Evolutionary conservation across 2,113 vertebrate genomes (phyloP).

Genomic region (Salminus brasiliensis): DNA sequence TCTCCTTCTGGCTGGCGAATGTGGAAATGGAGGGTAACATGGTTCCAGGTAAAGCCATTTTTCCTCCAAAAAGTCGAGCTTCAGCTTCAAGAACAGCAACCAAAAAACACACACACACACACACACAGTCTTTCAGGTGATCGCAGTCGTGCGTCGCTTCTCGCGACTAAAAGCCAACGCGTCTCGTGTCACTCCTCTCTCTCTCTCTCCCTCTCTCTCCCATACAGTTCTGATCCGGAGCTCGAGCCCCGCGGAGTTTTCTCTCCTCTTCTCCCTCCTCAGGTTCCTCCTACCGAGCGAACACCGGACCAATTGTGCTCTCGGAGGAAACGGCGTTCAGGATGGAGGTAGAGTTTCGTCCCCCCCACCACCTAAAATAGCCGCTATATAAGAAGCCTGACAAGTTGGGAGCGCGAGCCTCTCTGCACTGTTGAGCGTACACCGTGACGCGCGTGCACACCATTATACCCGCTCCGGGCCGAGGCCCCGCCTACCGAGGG

Average conservation of each 20-base stretch:
- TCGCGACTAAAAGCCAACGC: slow-evolving; percentile 3
- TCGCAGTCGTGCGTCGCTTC: neutral
- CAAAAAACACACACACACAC: neutral
- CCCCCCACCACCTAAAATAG: slow-evolving; percentile 80
- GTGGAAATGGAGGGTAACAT: slow-evolving; percentile 93
- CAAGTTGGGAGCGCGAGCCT: slow-evolving; percentile 26
- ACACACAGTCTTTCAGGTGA: neutral
- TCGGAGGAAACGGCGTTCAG: slow-evolving; percentile 87
- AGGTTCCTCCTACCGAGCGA: slow-evolving; percentile 75
- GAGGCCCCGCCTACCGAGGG: neutral
- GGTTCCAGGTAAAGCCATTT: slow-evolving; percentile 88
- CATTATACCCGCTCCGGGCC: neutral
- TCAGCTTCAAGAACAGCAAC: neutral
- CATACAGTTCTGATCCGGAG: slow-evolving; percentile 60
- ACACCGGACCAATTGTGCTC: slow-evolving; percentile 81
- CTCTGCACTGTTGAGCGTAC: slow-evolving; percentile 49
- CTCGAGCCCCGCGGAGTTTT: neutral
- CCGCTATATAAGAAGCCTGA: slow-evolving; percentile 81
- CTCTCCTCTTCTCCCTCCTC: slow-evolving; percentile 48
- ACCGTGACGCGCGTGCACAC: neutral
- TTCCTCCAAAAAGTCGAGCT: slow-evolving; percentile 39
- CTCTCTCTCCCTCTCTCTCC: slow-evolving; percentile 56
- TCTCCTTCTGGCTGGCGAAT: slow-evolving; percentile 89
- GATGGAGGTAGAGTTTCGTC: slow-evolving; percentile 71
- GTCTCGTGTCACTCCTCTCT: slow-evolving; percentile 33